phyloP scores from a whole-genome alignment of 1,140 invertebrate species.

The Zaprionus vittiger region DNA sequence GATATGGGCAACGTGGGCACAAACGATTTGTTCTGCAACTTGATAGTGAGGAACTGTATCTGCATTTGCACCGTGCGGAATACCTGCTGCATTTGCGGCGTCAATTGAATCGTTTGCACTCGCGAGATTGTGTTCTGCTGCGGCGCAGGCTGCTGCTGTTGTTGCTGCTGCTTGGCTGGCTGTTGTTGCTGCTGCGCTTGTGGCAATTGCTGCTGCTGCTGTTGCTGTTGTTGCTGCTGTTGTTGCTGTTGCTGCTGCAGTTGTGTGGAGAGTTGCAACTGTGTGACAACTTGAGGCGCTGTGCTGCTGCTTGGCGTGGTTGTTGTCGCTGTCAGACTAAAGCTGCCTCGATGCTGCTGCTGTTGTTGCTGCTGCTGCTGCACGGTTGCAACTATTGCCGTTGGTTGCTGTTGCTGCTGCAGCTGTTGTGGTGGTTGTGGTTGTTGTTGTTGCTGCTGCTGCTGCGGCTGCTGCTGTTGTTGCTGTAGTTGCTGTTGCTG shows the following conservation, averaged over 20 bases:
- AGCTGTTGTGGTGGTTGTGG: conserved; percentile 38
- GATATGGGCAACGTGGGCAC: conserved; percentile 60
- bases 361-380: conserved; percentile 21
- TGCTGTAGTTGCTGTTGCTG: conserved; percentile 74
- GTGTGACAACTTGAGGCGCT: conserved; percentile 25
- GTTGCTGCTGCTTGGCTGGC: conserved; percentile 43
- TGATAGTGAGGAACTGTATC: conserved; percentile 86
- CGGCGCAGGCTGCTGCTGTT: conserved; percentile 83
- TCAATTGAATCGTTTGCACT: conserved; percentile 87
- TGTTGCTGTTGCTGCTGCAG: conserved; percentile 26
- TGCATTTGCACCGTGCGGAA: conserved; percentile 87
- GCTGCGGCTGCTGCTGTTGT: conserved; percentile 34
- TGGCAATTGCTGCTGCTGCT: conserved; percentile 33
- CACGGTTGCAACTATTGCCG: conserved; percentile 15
- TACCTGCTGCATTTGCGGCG: conserved; percentile 87
- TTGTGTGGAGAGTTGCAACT: conserved; percentile 9
- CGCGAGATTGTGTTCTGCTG: conserved; percentile 84
- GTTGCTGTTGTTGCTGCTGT: conserved; percentile 31
- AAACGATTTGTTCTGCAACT: conserved; percentile 83
- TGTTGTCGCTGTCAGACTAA: conserved; percentile 43
- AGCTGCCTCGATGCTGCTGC: conserved; percentile 28
- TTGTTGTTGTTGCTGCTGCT: conserved; percentile 19
- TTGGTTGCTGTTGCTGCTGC: conserved; percentile 36
- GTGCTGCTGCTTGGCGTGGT: conserved; percentile 28
- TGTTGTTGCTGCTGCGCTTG: conserved; percentile 39